Base-by-base conservation (phyloP, 2,888 invertebrate genomes). In the Nomada ruficornis region DNA sequence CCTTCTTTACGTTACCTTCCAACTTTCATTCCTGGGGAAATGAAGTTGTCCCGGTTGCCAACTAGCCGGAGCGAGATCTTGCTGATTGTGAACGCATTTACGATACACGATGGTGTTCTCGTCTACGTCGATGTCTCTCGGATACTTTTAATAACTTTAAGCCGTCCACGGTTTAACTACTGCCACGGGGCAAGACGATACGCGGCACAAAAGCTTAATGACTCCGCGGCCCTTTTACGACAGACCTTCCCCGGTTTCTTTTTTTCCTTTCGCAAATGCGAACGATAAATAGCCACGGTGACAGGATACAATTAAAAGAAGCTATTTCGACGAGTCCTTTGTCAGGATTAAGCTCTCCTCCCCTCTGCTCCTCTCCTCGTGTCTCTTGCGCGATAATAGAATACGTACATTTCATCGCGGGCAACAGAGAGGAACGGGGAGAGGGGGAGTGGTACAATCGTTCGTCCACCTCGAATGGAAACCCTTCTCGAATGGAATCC, bases 251-350 rank as follows among this genome's bases (percentile, higher is more conserved):
- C 65, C 63, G 36, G 36, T 36, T 36, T 13, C 13, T 62, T 54
- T 60, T n/a, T 50, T 13, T 44, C 77, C 63, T 44, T 63, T 54
- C 44, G 64, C 63, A 57, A 64, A 73, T 64, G 72, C 50, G 77
- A 42, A 77, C 64, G 77, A 77, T 77, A 72, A 67, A 68, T 71
- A 80, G 71, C 67, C 62, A 23, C 54, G 62, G 76, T 77, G 80
- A 80, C 80, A 55, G 81, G 62, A 60, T 42, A 57, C 80, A 72
- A 81, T 76, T 81, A 82, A 76, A 82, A 82, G 82, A 76, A 75
- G 63, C 65, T 68, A 77, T 82, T 82, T 20, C 75, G 62, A 68
- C 55, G 67, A 52, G 67, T 55, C 57, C 65, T 80, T 80, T 80
- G 80, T 75, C 74, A 50, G 73, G 60, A 67, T 70, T 74, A 70